Conservation (phyloP, 2,113 vertebrate genomes). For the Verasper variegatus region DNA sequence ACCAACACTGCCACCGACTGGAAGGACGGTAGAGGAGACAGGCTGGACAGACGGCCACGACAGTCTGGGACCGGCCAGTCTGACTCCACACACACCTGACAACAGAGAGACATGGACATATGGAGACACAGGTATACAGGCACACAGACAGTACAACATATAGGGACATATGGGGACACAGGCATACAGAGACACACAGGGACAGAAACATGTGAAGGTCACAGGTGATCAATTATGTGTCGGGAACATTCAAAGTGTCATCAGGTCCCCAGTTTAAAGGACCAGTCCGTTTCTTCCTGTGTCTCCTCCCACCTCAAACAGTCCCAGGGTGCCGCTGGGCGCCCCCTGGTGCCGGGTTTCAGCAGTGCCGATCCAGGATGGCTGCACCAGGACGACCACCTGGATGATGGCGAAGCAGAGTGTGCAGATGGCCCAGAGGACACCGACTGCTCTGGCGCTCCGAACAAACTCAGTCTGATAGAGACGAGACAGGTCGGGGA, state of each 20-base stretch:
- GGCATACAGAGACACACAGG: no score
- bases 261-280: background rate
- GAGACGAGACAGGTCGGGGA: slow-evolving; percentile 79
- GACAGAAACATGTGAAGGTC: background rate
- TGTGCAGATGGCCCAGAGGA: slow-evolving; percentile 86
- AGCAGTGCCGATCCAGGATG: slow-evolving; percentile 83
- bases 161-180: no score
- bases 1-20: slow-evolving; percentile 85
- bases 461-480: slow-evolving; percentile 88
- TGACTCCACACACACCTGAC: slow-evolving; percentile 81
- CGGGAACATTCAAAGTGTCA: no score
- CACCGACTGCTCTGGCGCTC: slow-evolving; percentile 84
- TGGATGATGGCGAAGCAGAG: slow-evolving; percentile 86
- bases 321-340: slow-evolving; percentile 81
- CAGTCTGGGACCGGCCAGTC: slow-evolving; percentile 83
- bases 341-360: slow-evolving; percentile 53
- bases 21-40: slow-evolving; percentile 86
- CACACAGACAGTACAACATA: background rate
- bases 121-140: background rate
- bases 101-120: background rate
- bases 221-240: background rate
- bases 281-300: background rate
- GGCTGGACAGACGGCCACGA: slow-evolving; percentile 78
- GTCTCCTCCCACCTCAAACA: slow-evolving; percentile 78
- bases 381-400: slow-evolving; percentile 87